These are phyloP conservation scores for Thryonomys swinderianus DNA, from an alignment of 2,113 vertebrate species.

Conservation along the genomic window DNA sequence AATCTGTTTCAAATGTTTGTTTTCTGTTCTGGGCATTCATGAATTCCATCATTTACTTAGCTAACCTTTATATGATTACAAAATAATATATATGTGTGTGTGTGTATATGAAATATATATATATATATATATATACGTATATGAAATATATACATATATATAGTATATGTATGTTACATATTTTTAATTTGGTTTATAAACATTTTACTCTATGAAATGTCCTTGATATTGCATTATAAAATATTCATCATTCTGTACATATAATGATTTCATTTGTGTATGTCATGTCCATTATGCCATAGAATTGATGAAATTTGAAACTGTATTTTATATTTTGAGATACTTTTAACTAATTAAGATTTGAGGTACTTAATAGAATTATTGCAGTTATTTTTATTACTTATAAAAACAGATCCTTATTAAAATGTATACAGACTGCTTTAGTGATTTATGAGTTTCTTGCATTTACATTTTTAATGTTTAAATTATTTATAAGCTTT, in stretches of 20 bases:
- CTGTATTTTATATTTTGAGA: neutral
- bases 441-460: slow-evolving; percentile 6
- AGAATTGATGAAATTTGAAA: neutral
- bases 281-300: neutral
- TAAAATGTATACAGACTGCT: neutral
- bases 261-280: neutral
- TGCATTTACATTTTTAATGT: slow-evolving; percentile 3
- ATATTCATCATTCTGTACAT: slow-evolving; percentile 19
- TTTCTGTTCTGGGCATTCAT: too few relatives aligned
- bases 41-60: too few relatives aligned
- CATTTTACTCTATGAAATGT: slow-evolving; percentile 28
- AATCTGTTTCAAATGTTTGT: too few relatives aligned
- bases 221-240: neutral
- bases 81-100: too few relatives aligned
- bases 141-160: neutral
- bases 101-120: neutral
- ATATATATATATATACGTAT: neutral
- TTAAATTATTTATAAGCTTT: neutral
- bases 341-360: slow-evolving; percentile 8
- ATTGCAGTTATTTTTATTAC: neutral
- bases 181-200: slow-evolving; percentile 52
- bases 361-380: slow-evolving; percentile 6
- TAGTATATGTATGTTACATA: neutral
- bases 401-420: neutral
- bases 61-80: neutral